phyloP scores from a whole-genome alignment of 2,113 vertebrate species.

The Notechis scutatus region DNA sequence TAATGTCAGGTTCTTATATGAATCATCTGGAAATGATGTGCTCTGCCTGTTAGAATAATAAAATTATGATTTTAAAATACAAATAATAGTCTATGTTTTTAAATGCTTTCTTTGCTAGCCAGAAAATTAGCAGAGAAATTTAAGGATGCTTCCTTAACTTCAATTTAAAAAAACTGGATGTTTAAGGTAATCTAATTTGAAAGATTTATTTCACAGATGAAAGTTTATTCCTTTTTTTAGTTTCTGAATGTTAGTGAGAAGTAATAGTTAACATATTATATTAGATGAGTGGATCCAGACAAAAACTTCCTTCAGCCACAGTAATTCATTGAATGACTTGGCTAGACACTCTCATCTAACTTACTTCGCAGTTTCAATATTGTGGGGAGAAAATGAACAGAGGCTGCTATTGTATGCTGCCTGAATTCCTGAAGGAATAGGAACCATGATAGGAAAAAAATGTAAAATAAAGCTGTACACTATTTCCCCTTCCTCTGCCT shows the following conservation, averaged over 20 bases:
- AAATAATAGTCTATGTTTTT: background rate
- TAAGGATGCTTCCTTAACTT: no score
- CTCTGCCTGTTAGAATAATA: background rate
- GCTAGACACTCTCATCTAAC: background rate
- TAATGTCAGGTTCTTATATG: background rate
- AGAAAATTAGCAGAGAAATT: no score
- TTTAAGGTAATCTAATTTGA: no score
- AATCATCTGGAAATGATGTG: background rate
- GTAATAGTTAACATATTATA: background rate
- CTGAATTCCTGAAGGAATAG: background rate
- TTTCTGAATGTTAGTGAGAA: no score
- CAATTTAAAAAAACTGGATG: no score
- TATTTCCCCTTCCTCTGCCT: no score
- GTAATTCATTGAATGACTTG: background rate
- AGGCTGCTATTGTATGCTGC: background rate
- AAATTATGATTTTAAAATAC: background rate
- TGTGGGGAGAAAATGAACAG: background rate
- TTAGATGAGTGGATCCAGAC: background rate
- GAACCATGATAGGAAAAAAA: background rate
- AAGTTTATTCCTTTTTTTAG: no score
- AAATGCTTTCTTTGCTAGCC: no score
- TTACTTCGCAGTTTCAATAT: background rate
- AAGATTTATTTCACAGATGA: no score
- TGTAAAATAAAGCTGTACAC: no score
- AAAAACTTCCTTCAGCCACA: background rate